Conservation (phyloP, 35 echinoderm and acorn worm species). For the Strongylocentrotus purpuratus region DNA sequence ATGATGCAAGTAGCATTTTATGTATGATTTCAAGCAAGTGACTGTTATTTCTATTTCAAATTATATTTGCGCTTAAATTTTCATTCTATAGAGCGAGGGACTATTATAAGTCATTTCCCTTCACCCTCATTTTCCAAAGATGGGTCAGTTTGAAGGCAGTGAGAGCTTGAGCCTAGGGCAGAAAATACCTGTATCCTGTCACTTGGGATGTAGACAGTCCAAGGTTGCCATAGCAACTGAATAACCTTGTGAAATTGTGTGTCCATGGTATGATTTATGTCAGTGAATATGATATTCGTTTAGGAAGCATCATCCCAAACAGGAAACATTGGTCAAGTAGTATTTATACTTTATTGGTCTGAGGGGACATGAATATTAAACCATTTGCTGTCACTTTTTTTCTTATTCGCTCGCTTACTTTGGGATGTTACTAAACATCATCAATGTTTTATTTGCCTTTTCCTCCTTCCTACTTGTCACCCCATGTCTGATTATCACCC, state of each 20-base stretch:
- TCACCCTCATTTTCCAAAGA: too few species aligned
- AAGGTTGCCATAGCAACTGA: not conserved
- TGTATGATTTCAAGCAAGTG: too few species aligned
- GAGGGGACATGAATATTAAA: not conserved
- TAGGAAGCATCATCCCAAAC: not conserved
- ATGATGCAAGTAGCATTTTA: too few species aligned
- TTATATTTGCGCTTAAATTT: too few species aligned
- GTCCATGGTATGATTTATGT: not conserved
- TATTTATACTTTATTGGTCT: not conserved
- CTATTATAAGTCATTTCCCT: too few species aligned
- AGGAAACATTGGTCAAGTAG: not conserved
- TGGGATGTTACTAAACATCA: constrained; percentile 1
- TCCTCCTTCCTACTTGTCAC: too few species aligned
- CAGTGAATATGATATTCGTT: not conserved
- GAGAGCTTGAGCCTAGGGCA: too few species aligned
- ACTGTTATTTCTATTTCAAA: too few species aligned
- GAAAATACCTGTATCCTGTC: too few species aligned
- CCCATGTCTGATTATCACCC: too few species aligned
- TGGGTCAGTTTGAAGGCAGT: too few species aligned
- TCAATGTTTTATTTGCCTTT: not conserved
- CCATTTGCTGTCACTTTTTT: not conserved
- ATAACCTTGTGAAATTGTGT: not conserved
- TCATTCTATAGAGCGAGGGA: too few species aligned
- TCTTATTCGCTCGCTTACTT: not conserved
- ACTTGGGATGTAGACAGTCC: not conserved